Conservation (phyloP, 2,797 vertebrate genomes). For the Typhlichthys eigenmanni region DNA sequence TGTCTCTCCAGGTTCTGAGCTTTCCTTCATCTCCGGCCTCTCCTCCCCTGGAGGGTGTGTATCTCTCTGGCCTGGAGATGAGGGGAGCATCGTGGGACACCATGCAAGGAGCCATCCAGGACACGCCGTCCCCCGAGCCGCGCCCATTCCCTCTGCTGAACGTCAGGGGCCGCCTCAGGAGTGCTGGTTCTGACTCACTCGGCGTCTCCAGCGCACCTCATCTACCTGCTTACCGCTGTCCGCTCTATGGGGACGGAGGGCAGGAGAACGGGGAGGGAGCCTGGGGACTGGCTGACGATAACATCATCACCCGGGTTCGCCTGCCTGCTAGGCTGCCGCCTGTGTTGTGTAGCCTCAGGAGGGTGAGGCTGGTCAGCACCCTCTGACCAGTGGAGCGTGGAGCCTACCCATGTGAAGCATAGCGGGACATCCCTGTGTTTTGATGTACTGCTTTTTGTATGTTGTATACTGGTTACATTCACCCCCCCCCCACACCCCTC, state of each 20-base stretch:
- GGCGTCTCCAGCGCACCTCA: neutral
- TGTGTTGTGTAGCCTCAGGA: conserved; percentile 66
- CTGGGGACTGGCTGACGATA: conserved; percentile 50
- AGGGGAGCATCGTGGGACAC: conserved; percentile 80
- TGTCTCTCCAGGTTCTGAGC: conserved; percentile 63
- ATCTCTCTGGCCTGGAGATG: conserved; percentile 79
- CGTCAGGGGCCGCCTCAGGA: conserved; percentile 49
- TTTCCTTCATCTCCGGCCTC: conserved; percentile 20
- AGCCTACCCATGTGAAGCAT: no score
- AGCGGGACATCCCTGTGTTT: no score
- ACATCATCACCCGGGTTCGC: conserved; percentile 62
- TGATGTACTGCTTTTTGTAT: no score
- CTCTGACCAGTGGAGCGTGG: conserved; percentile 34
- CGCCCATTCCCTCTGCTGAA: conserved; percentile 73
- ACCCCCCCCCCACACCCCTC: no score
- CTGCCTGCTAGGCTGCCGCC: conserved; percentile 60
- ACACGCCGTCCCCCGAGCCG: conserved; percentile 56
- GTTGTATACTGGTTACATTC: no score
- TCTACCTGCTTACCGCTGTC: conserved; percentile 74
- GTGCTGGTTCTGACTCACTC: neutral
- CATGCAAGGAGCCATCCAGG: conserved; percentile 59
- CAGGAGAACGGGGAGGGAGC: conserved; percentile 26
- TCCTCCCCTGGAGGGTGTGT: conserved; percentile 54
- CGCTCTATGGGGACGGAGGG: conserved; percentile 69
- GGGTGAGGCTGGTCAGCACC: conserved; percentile 65